Evolutionary conservation across 2,797 vertebrate species (phyloP), one percentile per base, ranked within the genome.

Genomic region (Mycteria americana): DNA sequence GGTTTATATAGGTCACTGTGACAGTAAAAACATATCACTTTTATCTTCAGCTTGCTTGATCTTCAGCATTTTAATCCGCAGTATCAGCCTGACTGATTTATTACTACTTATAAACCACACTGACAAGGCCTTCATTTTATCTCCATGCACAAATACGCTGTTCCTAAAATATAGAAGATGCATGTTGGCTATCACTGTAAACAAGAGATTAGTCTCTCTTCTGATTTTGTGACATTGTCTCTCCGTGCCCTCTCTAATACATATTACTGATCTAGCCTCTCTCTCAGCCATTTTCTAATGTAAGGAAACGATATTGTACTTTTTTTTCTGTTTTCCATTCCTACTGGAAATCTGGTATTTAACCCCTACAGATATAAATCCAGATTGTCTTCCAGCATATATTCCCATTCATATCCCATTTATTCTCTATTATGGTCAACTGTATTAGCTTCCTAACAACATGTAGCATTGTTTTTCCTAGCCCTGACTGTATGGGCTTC

Each of bases 1-100:
- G 63, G 60, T 89, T 97, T 97, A 94, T 93, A 70, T 80, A 95
- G 93, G 90, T 97, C 96, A 95, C 78, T 57, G 75, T 82, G 88
- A 89, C 92, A 95, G 75, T 72, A 89, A 92, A 95, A 94, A 89
- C 18, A 25, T 67, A 87, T 50, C n/a, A 83, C 75, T 95, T 95
- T 91, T 92, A 93, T 93, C 81, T 92, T 90, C 63, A 50, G 63
- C 33, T 67, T 67, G 39, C 69, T 89, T 94, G 83, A 90, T 93
- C 70, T 82, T 63, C 90, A 91, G 77, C 48, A 82, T 87, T 92
- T 93, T 93, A 95, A 96, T 93, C 81, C 4, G 3, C 56, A 77
- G 43, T 50, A 87, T 94, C 78, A 77, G 45, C 46, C 51, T 89
- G 69, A 59, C 80, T 83, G 70, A 87, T 93, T 91, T 93, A 92